phyloP scores from a whole-genome alignment of 2,113 vertebrate genomes.

The Gracilinanus agilis region DNA sequence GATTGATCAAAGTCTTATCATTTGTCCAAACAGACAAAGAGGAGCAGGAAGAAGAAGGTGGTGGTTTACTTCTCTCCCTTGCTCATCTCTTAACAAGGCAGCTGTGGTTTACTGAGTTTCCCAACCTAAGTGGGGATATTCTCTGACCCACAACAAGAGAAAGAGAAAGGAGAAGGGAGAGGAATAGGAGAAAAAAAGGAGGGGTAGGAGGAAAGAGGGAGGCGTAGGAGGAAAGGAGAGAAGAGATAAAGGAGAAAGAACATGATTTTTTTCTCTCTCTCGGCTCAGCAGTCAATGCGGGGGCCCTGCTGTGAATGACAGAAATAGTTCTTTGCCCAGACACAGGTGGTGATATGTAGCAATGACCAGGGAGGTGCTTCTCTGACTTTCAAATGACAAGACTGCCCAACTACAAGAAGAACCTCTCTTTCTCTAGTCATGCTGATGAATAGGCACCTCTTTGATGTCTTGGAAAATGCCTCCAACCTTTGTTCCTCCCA shows the following conservation, averaged over 20 bases:
- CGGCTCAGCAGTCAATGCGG: not conserved
- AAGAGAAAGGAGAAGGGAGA: not conserved
- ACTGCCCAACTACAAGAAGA: not conserved
- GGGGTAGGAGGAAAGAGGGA: not conserved
- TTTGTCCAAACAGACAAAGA: not conserved
- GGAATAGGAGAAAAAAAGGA: not conserved
- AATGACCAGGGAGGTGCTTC: too few species aligned
- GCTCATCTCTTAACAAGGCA: not conserved
- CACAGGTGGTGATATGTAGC: not conserved
- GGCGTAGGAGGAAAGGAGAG: not conserved
- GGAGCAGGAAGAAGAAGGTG: not conserved
- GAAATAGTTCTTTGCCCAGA: not conserved
- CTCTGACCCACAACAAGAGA: not conserved
- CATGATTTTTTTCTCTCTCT: not conserved
- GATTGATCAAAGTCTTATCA: not conserved
- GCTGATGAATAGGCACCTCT: not conserved
- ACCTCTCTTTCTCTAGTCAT: not conserved
- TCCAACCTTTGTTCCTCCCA: not conserved
- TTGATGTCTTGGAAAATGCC: not conserved
- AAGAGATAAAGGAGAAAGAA: not conserved
- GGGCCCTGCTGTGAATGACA: not conserved
- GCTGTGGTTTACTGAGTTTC: not conserved
- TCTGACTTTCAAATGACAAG: not conserved
- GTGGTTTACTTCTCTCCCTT: not conserved
- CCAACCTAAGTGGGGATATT: not conserved